phyloP scores from a whole-genome alignment of 2,797 vertebrate species.

The Avahi laniger region DNA sequence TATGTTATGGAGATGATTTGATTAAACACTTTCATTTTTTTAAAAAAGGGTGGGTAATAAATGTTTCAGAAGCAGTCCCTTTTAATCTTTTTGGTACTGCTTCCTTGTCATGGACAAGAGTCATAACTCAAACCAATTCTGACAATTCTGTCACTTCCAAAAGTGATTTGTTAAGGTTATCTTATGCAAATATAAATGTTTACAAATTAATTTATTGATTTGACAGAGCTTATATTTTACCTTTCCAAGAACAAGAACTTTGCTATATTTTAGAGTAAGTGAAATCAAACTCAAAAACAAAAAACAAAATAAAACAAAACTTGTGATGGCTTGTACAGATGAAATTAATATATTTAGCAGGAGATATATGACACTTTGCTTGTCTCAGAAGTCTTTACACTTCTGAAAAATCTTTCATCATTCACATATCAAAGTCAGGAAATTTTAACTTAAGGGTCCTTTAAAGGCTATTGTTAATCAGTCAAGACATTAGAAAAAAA shows the following conservation, averaged over 20 bases:
- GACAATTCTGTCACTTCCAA: constrained; percentile 51
- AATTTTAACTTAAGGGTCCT: background rate
- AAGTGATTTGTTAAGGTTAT: constrained; percentile 68
- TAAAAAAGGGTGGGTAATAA: background rate
- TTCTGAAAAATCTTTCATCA: background rate
- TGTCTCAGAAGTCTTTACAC: background rate
- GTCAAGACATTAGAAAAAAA: background rate
- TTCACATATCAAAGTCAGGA: background rate
- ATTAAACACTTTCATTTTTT: constrained; percentile 58
- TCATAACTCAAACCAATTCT: constrained; percentile 58
- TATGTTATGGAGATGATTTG: constrained; percentile 45
- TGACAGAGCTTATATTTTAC: constrained; percentile 64
- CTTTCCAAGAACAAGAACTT: constrained; percentile 20
- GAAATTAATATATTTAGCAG: constrained; percentile 15
- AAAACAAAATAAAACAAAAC: background rate
- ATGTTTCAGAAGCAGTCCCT: constrained; percentile 51
- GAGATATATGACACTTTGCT: background rate
- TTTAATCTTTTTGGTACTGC: constrained; percentile 56
- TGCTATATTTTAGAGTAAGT: constrained; percentile 55
- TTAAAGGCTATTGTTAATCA: constrained; percentile 20
- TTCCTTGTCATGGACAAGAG: constrained; percentile 59
- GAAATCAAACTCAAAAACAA: background rate
- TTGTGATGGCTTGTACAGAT: background rate
- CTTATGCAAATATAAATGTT: constrained; percentile 66
- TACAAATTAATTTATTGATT: constrained; percentile 73